phyloP scores from a whole-genome alignment of 2,888 invertebrate species.

The Netelia virgata region DNA sequence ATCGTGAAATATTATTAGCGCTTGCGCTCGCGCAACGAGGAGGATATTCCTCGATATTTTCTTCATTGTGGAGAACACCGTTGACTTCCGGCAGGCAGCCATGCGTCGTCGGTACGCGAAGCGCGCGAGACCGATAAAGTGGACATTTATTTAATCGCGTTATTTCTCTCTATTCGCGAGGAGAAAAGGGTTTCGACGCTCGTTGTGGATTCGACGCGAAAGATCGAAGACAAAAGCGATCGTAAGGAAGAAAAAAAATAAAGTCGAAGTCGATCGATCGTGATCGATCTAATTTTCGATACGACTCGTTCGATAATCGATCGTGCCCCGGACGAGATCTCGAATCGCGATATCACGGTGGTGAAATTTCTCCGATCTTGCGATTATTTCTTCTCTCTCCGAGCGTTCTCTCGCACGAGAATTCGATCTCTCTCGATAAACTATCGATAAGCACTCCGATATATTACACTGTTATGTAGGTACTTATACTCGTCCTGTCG shows the following conservation, averaged over 20 bases:
- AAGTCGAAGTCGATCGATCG: slow-evolving; percentile 31
- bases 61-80: slow-evolving; percentile 42
- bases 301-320: slow-evolving; percentile 30
- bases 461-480: neutral
- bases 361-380: slow-evolving; percentile 35
- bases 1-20: slow-evolving; percentile 61
- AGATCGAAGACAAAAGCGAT: neutral
- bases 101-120: slow-evolving; percentile 32
- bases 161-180: slow-evolving; percentile 2
- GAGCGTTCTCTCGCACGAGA: slow-evolving; percentile 17
- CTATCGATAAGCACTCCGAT: slow-evolving; percentile 32
- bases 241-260: neutral
- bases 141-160: slow-evolving; percentile 24
- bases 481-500: neutral
- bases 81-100: slow-evolving; percentile 59
- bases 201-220: neutral
- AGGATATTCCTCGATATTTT: slow-evolving; percentile 43
- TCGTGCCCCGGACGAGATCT: slow-evolving; percentile 21
- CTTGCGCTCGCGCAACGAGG: neutral
- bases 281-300: slow-evolving; percentile 54
- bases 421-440: slow-evolving; percentile 44
- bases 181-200: neutral
- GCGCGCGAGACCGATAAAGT: slow-evolving; percentile 26
- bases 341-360: slow-evolving; percentile 11
- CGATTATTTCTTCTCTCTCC: neutral